phyloP scores from a whole-genome alignment of 2,888 invertebrate genomes.

The Polydrusus cervinus region DNA sequence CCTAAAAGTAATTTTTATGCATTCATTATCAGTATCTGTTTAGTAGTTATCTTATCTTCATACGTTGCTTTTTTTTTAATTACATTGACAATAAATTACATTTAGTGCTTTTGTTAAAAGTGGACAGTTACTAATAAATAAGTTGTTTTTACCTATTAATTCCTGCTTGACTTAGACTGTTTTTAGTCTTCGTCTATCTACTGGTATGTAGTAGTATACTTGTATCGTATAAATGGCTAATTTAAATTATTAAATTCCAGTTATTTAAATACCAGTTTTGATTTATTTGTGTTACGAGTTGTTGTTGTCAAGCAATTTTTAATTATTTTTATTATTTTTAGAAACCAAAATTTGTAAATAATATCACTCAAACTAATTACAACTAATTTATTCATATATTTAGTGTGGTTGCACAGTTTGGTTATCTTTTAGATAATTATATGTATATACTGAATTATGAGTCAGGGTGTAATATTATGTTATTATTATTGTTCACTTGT shows the following conservation, averaged over 20 bases:
- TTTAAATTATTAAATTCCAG: neutral
- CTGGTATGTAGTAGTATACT: too few species aligned
- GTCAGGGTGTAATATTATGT: neutral
- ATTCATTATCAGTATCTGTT: slow-evolving; percentile 4
- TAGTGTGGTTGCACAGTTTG: neutral
- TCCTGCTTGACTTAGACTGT: neutral
- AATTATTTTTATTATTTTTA: slow-evolving; percentile 7
- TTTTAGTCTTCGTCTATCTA: neutral
- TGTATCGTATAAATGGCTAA: too few species aligned
- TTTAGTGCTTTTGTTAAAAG: slow-evolving; percentile 35
- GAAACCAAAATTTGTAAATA: slow-evolving; percentile 9
- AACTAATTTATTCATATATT: neutral
- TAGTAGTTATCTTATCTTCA: slow-evolving; percentile 36
- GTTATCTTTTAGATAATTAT: neutral
- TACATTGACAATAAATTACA: slow-evolving; percentile 27
- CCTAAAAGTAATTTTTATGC: slow-evolving; percentile 20
- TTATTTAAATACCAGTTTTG: neutral
- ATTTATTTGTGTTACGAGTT: neutral
- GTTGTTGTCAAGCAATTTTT: slow-evolving; percentile 8
- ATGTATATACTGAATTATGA: slow-evolving; percentile 14
- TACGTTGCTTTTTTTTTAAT: slow-evolving; percentile 30
- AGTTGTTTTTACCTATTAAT: neutral
- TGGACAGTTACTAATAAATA: slow-evolving; percentile 11
- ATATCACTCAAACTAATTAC: neutral
- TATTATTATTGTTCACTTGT: neutral